Percentiles rank a stretch among this genome's conserved stretches.
These are phyloP conservation scores for Megalops cyprinoides DNA, from an alignment of 2,797 vertebrate genomes.

Conservation along the genomic window DNA sequence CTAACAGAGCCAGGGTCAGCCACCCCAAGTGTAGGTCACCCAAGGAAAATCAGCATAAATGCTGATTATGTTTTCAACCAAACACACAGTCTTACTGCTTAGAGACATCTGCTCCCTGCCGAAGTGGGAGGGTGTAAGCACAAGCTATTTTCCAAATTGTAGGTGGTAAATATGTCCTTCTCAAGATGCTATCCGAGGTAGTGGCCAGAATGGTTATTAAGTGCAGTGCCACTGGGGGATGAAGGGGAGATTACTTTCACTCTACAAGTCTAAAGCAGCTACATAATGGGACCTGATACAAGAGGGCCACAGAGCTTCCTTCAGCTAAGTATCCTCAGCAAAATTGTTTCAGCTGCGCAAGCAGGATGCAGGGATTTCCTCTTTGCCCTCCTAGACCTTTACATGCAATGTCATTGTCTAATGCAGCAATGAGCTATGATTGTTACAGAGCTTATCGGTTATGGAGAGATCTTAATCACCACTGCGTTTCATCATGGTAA, in stretches of 20 bases:
- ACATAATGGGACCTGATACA: constrained; percentile 17
- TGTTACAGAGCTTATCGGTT: background rate
- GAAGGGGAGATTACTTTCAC: constrained; percentile 9
- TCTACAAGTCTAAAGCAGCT: background rate
- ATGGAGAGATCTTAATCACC: background rate
- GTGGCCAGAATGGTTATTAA: constrained; percentile 21
- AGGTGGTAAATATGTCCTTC: constrained; percentile 28
- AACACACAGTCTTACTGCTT: background rate
- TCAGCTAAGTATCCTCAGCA: constrained; percentile 8
- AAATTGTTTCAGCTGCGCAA: constrained; percentile 5
- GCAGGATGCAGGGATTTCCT: background rate
- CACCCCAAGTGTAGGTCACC: background rate
- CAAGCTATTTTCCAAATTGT: constrained; percentile 22
- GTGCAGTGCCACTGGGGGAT: constrained; percentile 17
- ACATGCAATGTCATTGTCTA: background rate
- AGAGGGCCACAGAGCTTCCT: background rate
- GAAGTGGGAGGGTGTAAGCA: constrained; percentile 5
- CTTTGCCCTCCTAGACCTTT: background rate
- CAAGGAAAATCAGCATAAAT: background rate
- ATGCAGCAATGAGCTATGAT: background rate
- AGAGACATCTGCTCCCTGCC: constrained; percentile 2
- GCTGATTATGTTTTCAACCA: background rate
- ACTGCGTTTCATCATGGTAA: background rate
- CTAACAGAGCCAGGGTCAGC: background rate
- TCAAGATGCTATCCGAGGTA: constrained; percentile 21